Conservation (phyloP, 2,888 invertebrate species). For the Leistus spinibarbis region DNA sequence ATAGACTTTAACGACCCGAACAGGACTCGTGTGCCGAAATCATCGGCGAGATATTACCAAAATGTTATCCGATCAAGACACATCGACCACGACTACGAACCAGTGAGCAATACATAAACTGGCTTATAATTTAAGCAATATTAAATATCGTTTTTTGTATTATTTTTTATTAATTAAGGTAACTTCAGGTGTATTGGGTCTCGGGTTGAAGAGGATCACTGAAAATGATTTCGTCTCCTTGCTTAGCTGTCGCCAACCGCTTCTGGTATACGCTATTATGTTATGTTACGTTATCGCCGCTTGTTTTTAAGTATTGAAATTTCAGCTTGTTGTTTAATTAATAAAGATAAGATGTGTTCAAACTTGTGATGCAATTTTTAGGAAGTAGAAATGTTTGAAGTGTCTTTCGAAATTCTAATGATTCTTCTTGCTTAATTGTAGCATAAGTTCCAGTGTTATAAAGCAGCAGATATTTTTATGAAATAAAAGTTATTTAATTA, state of each 20-base stretch:
- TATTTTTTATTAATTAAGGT: background rate
- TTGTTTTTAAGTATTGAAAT: background rate
- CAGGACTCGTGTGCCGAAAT: background rate
- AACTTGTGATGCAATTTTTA: too few species aligned
- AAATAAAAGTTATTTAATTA: background rate
- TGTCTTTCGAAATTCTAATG: too few species aligned
- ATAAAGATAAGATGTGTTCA: background rate
- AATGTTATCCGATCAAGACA: conserved; percentile 54
- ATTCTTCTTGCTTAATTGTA: too few species aligned
- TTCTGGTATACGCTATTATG: background rate
- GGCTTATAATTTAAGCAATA: background rate
- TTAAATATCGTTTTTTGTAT: background rate
- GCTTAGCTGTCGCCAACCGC: background rate
- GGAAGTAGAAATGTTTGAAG: too few species aligned
- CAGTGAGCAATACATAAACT: background rate
- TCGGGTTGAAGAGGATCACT: background rate
- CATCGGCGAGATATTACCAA: background rate
- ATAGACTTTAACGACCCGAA: background rate
- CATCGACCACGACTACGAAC: conserved; percentile 59
- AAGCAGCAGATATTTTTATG: background rate
- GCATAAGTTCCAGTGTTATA: background rate
- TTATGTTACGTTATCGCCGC: background rate
- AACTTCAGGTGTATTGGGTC: background rate
- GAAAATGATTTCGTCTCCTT: background rate
- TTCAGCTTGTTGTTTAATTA: background rate